Evolutionary conservation across 2,113 vertebrate species (phyloP).

Genomic region (Ovis aries): DNA sequence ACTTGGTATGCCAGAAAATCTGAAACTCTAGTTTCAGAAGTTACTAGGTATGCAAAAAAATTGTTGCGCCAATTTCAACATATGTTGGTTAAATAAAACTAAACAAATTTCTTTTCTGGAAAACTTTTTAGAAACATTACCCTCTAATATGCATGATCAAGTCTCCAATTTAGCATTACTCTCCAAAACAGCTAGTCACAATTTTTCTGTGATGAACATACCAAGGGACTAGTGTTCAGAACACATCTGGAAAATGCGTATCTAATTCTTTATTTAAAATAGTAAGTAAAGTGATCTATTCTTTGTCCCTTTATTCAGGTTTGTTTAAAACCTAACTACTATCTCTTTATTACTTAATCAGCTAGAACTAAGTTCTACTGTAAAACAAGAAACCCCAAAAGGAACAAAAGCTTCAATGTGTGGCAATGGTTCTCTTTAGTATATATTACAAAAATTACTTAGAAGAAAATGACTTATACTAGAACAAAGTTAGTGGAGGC

Average conservation of each 20-base stretch:
- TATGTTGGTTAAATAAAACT: background rate
- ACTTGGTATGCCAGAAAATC: background rate
- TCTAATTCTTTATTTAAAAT: constrained; percentile 14
- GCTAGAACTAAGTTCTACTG: background rate
- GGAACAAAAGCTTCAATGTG: background rate
- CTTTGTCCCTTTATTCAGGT: background rate
- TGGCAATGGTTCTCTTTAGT: background rate
- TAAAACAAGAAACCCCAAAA: background rate
- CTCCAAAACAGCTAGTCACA: background rate
- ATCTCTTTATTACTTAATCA: background rate
- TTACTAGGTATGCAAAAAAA: background rate
- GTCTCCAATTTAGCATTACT: background rate
- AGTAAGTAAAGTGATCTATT: background rate
- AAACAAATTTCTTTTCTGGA: background rate
- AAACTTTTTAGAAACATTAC: background rate
- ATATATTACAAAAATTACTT: background rate
- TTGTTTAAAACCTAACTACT: background rate
- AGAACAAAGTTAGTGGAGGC: background rate
- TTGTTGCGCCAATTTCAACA: background rate
- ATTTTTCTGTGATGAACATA: background rate
- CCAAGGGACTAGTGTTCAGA: background rate
- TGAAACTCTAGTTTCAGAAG: background rate
- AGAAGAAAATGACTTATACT: background rate
- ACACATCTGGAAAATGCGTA: background rate
- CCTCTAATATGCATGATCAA: background rate